phyloP scores from a whole-genome alignment of 2,888 invertebrate species.

The Nomada fabriciana region DNA sequence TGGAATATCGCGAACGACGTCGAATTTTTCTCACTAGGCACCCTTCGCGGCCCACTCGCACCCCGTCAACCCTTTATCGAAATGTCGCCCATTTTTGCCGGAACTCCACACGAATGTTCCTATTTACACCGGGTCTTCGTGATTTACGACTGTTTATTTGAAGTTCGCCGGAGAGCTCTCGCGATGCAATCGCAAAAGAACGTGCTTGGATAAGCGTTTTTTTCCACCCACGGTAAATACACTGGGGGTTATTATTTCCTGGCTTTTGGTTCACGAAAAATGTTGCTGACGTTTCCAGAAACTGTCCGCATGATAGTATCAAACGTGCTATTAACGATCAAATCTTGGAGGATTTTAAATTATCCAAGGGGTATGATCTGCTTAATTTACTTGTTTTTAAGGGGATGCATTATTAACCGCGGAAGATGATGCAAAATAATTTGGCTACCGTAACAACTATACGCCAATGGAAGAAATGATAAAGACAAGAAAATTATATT shows the following conservation, averaged over 20 bases:
- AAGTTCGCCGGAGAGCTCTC: constrained; percentile 27
- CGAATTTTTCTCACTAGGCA: constrained; percentile 14
- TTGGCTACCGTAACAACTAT: too few species aligned
- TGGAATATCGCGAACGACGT: constrained; percentile 33
- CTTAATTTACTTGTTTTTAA: too few species aligned
- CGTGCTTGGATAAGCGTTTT: constrained; percentile 35
- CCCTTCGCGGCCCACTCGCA: neutral
- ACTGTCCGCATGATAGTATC: neutral
- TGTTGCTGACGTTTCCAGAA: constrained; percentile 6
- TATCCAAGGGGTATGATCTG: too few species aligned
- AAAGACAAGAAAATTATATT: too few species aligned
- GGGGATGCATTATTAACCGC: too few species aligned
- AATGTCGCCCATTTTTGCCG: constrained; percentile 50
- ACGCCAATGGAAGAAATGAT: too few species aligned
- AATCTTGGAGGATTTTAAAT: too few species aligned
- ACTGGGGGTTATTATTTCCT: constrained; percentile 20
- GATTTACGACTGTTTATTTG: constrained; percentile 62
- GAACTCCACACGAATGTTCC: constrained; percentile 41
- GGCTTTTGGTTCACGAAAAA: neutral
- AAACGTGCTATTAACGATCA: neutral
- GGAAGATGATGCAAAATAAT: too few species aligned
- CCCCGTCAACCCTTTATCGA: neutral
- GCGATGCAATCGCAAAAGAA: constrained; percentile 35
- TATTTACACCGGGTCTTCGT: constrained; percentile 54
- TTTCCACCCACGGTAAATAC: neutral